Evolutionary conservation across 2,888 invertebrate genomes (phyloP), one percentile per base, ranked within the genome.

Genomic region (Hydrotaea cyrtoneurina): DNA sequence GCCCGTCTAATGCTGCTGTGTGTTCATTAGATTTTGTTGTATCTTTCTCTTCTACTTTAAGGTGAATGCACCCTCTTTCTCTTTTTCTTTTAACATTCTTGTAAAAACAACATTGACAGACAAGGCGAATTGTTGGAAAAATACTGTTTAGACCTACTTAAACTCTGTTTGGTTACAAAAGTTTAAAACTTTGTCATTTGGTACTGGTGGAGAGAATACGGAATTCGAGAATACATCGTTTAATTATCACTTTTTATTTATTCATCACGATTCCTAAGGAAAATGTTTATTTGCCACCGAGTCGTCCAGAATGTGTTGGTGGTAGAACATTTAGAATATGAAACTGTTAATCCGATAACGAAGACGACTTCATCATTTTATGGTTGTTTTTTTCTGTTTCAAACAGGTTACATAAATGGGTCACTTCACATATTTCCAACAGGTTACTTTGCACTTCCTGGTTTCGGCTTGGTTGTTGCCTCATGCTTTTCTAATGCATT

Each of bases 331-430:
- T 15, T 53, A 26, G 53, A 77, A 43, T 23, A 80, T 72, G 76
- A 80, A 82, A 89, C 89, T 86, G 88, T 88, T 87, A 86, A 87
- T 86, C 80, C 84, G 69, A 69, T 81, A 84, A 26, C 62, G 62
- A 15, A 15, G 17, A 31, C 69, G 43, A 69, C 39, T 86, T 85
- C 79, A 83, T 86, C 87, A 53, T 88, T 88, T 74, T 80, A 78
- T 80, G 77, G 77, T 80, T 69, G 74, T 53, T 46, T 59, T 85
- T 85, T 78, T 62, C 23, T 21, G 69, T 23, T 69, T 86, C 57
- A 87, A 90, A 90, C 90, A 90, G 90, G 90, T 90, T 90, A 90
- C 89, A 90, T 90, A 90, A 90, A 90, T 90, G 88, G 90, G 87
- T 87, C 87, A 87, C 76, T 85, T 82, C 82, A 85, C 82, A 85